Conservation (phyloP, 2,113 vertebrate genomes). For the Toxotes chatareus region DNA sequence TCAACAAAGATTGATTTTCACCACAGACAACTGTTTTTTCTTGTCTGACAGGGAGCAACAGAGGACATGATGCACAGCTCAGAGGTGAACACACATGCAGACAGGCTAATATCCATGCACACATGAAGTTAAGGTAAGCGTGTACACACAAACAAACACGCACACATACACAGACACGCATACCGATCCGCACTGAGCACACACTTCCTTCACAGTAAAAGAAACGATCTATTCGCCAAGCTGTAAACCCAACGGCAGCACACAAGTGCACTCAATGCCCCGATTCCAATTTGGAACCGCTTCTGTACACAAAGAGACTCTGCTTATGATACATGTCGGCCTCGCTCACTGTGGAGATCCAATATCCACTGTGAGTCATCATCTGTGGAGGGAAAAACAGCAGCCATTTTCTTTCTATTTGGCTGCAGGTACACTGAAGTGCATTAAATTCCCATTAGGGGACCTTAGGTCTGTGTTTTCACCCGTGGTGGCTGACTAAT, state of each 20-base stretch:
- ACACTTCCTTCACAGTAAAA: constrained; percentile 52
- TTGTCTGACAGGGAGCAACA: not conserved
- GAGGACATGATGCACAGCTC: not conserved
- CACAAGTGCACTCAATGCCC: constrained; percentile 44
- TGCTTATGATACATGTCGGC: constrained; percentile 62
- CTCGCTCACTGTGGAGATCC: constrained; percentile 56
- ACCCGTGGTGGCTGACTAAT: constrained; percentile 71
- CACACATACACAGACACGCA: not conserved
- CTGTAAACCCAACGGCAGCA: constrained; percentile 32
- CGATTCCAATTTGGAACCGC: constrained; percentile 63
- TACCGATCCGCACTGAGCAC: constrained; percentile 25
- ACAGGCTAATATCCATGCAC: not conserved
- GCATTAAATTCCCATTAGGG: constrained; percentile 77
- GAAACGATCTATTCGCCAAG: constrained; percentile 50
- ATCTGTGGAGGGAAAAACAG: constrained; percentile 48
- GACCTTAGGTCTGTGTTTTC: constrained; percentile 69
- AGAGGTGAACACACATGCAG: not conserved
- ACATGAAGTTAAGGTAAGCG: not conserved
- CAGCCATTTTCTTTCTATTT: constrained; percentile 65
- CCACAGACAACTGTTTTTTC: not conserved
- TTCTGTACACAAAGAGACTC: constrained; percentile 56
- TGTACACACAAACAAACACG: not conserved
- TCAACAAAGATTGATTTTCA: not conserved
- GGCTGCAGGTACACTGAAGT: constrained; percentile 71
- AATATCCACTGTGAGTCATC: constrained; percentile 73